These are phyloP conservation scores for Drosophila willistoni DNA, from an alignment of 1,140 invertebrate genomes.

Conservation along the genomic window DNA sequence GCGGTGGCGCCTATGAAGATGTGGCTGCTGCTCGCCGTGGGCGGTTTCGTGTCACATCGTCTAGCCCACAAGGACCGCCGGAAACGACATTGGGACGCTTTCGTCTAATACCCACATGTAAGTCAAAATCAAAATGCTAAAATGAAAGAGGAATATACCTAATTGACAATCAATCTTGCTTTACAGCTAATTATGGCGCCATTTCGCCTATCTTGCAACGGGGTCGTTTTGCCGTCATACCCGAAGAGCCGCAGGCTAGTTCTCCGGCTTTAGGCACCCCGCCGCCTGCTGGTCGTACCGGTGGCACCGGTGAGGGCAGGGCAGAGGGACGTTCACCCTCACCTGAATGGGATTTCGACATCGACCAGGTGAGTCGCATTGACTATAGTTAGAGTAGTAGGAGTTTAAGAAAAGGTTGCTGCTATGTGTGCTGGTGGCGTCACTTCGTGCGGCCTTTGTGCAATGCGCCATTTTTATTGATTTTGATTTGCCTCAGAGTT, in stretches of 20 bases:
- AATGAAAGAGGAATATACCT: background rate
- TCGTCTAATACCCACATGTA: slow-evolving; percentile 82
- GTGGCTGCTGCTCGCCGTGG: slow-evolving; percentile 77
- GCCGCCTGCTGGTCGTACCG: slow-evolving; percentile 43
- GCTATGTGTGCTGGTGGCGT: slow-evolving; percentile 41
- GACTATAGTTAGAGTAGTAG: slow-evolving; percentile 10
- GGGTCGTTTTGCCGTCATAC: slow-evolving; percentile 82
- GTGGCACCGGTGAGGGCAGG: background rate
- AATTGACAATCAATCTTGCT: slow-evolving; percentile 12
- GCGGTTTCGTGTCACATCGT: slow-evolving; percentile 80
- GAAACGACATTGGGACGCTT: slow-evolving; percentile 81
- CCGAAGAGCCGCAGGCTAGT: slow-evolving; percentile 81
- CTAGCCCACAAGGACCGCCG: slow-evolving; percentile 72
- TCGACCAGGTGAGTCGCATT: slow-evolving; percentile 75
- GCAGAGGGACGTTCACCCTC: slow-evolving; percentile 69
- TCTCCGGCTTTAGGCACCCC: slow-evolving; percentile 74
- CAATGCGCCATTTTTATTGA: slow-evolving; percentile 77
- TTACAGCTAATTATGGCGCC: slow-evolving; percentile 81
- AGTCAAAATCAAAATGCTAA: slow-evolving; percentile 34
- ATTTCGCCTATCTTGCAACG: slow-evolving; percentile 82
- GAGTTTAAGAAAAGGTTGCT: background rate
- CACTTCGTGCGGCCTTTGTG: slow-evolving; percentile 43
- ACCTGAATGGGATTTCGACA: slow-evolving; percentile 82
- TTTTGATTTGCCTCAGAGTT: slow-evolving; percentile 35
- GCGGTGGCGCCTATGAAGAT: slow-evolving; percentile 73